Percentiles rank a stretch among this genome's conserved stretches.
phyloP scores from a whole-genome alignment of 2,113 vertebrate genomes.

The Malurus alboscapulatus region DNA sequence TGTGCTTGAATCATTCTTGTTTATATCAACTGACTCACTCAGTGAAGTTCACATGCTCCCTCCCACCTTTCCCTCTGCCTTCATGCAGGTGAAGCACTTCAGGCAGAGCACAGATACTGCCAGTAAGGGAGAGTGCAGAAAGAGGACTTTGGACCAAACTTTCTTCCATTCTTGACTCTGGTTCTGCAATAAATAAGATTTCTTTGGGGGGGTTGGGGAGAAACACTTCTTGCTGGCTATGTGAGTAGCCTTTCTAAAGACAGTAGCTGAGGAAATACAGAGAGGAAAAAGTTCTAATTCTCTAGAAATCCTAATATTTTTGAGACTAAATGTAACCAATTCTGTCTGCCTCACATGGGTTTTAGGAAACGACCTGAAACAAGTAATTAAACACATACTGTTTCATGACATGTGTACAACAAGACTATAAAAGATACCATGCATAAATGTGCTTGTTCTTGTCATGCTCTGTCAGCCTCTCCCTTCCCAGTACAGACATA shows the following conservation, averaged over 20 bases:
- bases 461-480: background rate
- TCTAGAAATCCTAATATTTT: background rate
- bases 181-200: background rate
- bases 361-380: background rate
- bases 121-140: constrained; percentile 17
- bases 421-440: background rate
- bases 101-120: background rate
- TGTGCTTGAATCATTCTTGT: constrained; percentile 28
- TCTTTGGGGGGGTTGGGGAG: background rate
- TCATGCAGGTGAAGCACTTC: background rate
- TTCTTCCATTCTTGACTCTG: background rate
- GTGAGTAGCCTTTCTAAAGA: background rate
- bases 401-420: background rate
- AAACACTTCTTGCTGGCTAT: background rate
- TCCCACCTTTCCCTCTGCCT: constrained; percentile 1
- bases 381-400: background rate
- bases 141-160: background rate
- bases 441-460: background rate
- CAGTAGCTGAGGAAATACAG: background rate
- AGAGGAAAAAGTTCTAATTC: background rate
- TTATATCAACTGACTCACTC: constrained; percentile 30
- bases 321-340: background rate
- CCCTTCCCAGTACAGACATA: background rate
- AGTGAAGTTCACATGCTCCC: background rate
- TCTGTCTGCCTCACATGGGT: background rate